A percentile compares a stretch with the other conserved stretches of the same genome.
Evolutionary conservation across 2,797 vertebrate species (phyloP).

Genomic region (Eremophila alpestris): DNA sequence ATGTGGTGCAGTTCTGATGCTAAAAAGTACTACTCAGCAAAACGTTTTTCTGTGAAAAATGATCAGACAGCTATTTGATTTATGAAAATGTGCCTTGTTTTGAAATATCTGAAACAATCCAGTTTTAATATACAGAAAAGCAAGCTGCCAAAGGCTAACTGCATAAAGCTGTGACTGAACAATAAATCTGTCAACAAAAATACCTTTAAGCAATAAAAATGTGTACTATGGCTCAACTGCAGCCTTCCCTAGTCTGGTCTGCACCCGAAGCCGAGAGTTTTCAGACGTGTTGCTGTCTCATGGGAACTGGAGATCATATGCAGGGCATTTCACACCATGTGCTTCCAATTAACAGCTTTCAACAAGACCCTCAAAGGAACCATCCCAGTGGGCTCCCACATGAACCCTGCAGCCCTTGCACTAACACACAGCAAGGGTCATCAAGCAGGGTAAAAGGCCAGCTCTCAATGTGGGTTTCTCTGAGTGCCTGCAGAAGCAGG

Average conservation of each 20-base stretch:
- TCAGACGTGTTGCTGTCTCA: background rate
- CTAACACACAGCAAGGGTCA: background rate
- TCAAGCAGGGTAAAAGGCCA: background rate
- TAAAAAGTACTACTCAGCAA: background rate
- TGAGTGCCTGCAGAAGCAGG: background rate
- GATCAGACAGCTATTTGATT: slow-evolving; percentile 12
- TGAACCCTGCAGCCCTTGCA: background rate
- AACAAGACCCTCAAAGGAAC: background rate
- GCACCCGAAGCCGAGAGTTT: background rate
- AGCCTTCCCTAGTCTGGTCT: slow-evolving; percentile 1
- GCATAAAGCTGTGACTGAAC: slow-evolving; percentile 27
- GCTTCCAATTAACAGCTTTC: slow-evolving; percentile 27
- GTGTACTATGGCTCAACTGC: background rate
- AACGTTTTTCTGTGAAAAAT: slow-evolving; percentile 31
- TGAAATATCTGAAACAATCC: slow-evolving; percentile 29
- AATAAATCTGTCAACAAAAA: slow-evolving; percentile 54
- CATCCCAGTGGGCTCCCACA: background rate
- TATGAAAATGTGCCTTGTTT: slow-evolving; percentile 19
- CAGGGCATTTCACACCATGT: background rate
- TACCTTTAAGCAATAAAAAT: slow-evolving; percentile 29
- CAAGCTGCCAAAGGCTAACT: slow-evolving; percentile 27
- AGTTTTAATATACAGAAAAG: slow-evolving; percentile 48
- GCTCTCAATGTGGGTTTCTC: background rate
- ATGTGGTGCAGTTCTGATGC: background rate
- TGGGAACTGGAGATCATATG: background rate